phyloP scores from a whole-genome alignment of 2,888 invertebrate species.

The Hoplodrina ambigua region DNA sequence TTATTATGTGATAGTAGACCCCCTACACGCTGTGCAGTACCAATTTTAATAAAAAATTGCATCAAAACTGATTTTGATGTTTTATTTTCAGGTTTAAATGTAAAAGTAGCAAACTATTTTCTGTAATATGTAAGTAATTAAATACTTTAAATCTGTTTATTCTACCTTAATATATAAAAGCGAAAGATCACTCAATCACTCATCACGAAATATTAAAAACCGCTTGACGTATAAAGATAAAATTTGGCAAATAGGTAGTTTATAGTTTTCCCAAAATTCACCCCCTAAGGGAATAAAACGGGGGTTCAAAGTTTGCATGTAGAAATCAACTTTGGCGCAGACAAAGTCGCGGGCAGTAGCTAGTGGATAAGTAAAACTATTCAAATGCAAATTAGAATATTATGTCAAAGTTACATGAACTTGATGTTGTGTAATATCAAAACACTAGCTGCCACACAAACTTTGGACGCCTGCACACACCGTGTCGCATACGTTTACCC shows the following conservation, averaged over 20 bases:
- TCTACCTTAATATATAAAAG: too few species aligned
- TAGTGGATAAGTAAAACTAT: constrained; percentile 7
- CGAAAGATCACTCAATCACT: too few species aligned
- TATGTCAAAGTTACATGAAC: constrained; percentile 42
- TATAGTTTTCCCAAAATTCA: too few species aligned
- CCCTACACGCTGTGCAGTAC: background rate
- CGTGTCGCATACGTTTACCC: constrained; percentile 62
- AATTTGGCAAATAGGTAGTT: too few species aligned
- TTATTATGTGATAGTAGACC: constrained; percentile 1
- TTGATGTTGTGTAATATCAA: constrained; percentile 49
- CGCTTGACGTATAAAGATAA: too few species aligned
- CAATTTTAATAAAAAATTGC: constrained; percentile 8
- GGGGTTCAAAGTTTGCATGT: too few species aligned
- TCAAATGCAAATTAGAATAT: constrained; percentile 30
- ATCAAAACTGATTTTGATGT: background rate
- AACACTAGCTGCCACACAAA: constrained; percentile 47
- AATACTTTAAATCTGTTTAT: background rate
- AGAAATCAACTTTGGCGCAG: too few species aligned
- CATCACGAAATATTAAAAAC: too few species aligned
- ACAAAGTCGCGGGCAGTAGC: too few species aligned
- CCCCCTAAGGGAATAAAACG: too few species aligned
- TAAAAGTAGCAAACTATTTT: background rate
- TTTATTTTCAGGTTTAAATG: background rate
- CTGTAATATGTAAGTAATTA: background rate
- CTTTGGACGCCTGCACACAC: constrained; percentile 60